Evolutionary conservation across 2,113 vertebrate genomes (phyloP).

Genomic region (Cebidichthys violaceus): DNA sequence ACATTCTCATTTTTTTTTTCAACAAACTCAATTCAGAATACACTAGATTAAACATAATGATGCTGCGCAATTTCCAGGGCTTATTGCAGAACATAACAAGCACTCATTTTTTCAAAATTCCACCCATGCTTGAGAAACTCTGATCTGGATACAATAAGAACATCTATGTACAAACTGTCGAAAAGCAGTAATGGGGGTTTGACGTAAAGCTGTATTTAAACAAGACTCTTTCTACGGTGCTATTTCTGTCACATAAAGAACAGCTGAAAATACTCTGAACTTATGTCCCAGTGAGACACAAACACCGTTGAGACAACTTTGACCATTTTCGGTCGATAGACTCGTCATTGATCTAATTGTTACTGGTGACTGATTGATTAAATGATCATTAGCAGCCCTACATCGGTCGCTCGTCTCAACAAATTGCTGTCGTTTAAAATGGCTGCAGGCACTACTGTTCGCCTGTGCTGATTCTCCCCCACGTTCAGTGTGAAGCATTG

Average conservation of each 20-base stretch:
- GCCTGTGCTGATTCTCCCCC: not conserved
- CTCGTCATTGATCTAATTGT: not conserved
- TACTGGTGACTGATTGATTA: not conserved
- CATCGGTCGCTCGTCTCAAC: no score
- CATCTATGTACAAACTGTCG: not conserved
- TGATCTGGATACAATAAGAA: not conserved
- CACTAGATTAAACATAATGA: not conserved
- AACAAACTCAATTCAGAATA: not conserved
- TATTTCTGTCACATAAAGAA: not conserved
- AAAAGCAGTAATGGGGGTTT: not conserved
- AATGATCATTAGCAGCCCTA: not conserved
- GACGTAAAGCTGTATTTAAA: not conserved
- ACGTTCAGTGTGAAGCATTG: not conserved
- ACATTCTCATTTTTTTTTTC: not conserved
- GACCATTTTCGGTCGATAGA: not conserved
- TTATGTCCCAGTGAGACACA: no score
- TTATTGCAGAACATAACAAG: not conserved
- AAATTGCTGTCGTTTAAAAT: not conserved
- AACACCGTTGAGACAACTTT: not conserved
- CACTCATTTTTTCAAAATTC: no score
- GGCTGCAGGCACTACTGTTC: not conserved
- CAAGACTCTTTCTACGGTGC: no score
- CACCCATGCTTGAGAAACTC: not conserved
- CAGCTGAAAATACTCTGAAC: not conserved
- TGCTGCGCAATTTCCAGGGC: not conserved